Conservation (phyloP, 2,888 invertebrate genomes). For the Arge pagana region DNA sequence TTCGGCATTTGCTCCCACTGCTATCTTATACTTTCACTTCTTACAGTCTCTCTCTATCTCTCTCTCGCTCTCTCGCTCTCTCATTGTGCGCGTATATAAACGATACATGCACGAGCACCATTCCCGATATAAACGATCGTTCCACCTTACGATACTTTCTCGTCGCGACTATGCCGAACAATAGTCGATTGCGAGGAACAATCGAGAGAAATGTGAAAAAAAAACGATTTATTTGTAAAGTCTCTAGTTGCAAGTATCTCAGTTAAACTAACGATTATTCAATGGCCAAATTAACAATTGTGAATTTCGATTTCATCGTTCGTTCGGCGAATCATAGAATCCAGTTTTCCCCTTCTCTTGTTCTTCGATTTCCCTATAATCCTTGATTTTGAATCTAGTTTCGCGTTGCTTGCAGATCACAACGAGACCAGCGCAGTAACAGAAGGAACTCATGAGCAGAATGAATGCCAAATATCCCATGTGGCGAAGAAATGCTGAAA, state of each 20-base stretch:
- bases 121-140: too few relatives aligned
- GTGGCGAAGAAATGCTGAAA: slow-evolving; percentile 64
- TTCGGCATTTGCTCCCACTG: slow-evolving; percentile 10
- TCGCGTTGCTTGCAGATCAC: slow-evolving; percentile 60
- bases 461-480: slow-evolving; percentile 65
- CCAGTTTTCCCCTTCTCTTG: slow-evolving; percentile 41
- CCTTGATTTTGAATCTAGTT: slow-evolving; percentile 55
- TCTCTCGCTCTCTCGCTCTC: too few relatives aligned
- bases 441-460: slow-evolving; percentile 62
- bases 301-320: background rate
- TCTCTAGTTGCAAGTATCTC: too few relatives aligned
- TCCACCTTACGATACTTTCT: too few relatives aligned
- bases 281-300: background rate
- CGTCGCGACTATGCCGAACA: too few relatives aligned
- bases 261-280: too few relatives aligned
- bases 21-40: slow-evolving; percentile 14
- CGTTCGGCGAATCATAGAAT: slow-evolving; percentile 3
- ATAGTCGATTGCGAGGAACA: too few relatives aligned
- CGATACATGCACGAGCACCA: too few relatives aligned
- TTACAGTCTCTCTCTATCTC: too few relatives aligned
- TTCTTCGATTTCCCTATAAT: slow-evolving; percentile 31
- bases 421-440: slow-evolving; percentile 64
- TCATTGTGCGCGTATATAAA: background rate
- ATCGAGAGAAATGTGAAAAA: too few relatives aligned
- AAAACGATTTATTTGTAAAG: too few relatives aligned